Evolutionary conservation across 2,888 invertebrate species (phyloP), one percentile per base, ranked within the genome.

Genomic region (Penaeus monodon): DNA sequence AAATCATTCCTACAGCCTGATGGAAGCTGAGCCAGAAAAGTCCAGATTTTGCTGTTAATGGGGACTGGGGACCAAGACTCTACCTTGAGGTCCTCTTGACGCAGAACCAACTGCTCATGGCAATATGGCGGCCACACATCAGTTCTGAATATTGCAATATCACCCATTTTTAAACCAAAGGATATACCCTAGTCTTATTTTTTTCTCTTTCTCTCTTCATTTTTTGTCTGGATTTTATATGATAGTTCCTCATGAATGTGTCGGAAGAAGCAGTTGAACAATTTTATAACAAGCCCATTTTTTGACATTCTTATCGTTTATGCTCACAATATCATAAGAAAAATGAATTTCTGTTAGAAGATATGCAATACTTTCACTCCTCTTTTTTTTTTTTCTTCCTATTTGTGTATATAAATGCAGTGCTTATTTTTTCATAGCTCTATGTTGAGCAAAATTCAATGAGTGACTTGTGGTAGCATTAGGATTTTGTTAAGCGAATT

Each of bases 1-100:
- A 44, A 96, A 95, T 90, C 96, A 96, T 92, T 96, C 97, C 93
- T 96, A 96, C 92, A 96, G 96, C 93, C 94, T 97, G 90, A 95
- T 96, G 77, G 97, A 97, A 93, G 98, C 96, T 0, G 97, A 98
- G 93, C 95, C 97, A 2, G 97, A 97, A 83, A 96, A 96, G 92
- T 96, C 96, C 76, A 96, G 97, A 90, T 98, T 98, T 94, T 98
- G 98, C 94, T 97, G 91, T 89, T 88, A 88, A 85, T 49, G 49
- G 57, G 29, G 12, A 17, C 77, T 49, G 44, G 63, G 78, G 49
- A 14, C 49, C 49, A 49, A 49, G 49, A 49, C 12, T 38, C 33
- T 49, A 12, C 49, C 49, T 49, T 49, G 49, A 49, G 49, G 49
- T 49, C 49, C 49, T 49, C 49, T 49, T 49, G 2, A 12, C 7